Evolutionary conservation across 1,140 invertebrate genomes (phyloP), one percentile per base, ranked within the genome.

Genomic region (Octopus bimaculoides): DNA sequence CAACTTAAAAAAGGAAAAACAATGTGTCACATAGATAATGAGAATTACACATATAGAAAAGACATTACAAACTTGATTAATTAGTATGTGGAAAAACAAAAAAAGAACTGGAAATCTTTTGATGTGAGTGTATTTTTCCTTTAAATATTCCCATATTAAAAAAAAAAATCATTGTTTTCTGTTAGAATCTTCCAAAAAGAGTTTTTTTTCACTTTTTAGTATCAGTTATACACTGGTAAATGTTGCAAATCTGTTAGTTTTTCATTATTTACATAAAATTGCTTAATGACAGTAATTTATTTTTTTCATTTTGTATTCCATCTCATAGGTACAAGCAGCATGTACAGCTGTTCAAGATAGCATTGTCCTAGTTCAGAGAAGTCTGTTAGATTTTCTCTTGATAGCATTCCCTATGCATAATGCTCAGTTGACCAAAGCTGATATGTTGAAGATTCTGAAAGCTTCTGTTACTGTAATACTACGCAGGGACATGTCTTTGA

Each of bases 401-500:
- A 90, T 94, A 52, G 95, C 95, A 41, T 96, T 98, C 89, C 96
- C 96, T 26, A 93, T 97, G 90, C 94, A 97, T 86, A 94, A 94
- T 79, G 93, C 92, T 81, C 94, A 96, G 87, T 90, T 97, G 52
- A 91, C 92, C 2, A 92, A 93, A 83, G 90, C 92, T 7, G 95
- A 97, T 88, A 93, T 96, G 92, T 92, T 95, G 9, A 92, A 93
- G 77, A 90, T 98, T 77, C 92, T 96, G 3, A 95, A 94, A 52
- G 93, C 96, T 79, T 94, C 94, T 54, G 89, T 98, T 77, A 93
- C 93, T 56, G 96, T 97, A 1, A 94, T 98, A 81, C 90, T 98
- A 12, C 89, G 96, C 74, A 92, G 97, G 82, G 97, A 98, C 88
- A 96, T 97, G 94, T 97, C 96, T 74, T 91, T 98, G 17, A 98